These are phyloP conservation scores for Pyrocoelia pectoralis DNA, from an alignment of 2,888 invertebrate species.

Conservation along the genomic window DNA sequence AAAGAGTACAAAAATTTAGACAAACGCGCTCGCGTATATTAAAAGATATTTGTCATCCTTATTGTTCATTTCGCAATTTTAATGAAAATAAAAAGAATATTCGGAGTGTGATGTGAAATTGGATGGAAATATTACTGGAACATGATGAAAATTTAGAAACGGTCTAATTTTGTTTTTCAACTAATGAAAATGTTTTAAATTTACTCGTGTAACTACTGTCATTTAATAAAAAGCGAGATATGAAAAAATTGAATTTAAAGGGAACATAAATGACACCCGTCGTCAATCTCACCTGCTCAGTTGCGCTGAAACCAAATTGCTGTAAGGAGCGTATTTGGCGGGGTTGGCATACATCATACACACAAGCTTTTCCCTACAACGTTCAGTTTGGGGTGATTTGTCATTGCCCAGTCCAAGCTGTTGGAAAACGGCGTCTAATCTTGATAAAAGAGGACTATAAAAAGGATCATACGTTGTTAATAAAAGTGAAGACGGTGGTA, in stretches of 20 bases:
- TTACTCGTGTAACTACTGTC: too few species aligned
- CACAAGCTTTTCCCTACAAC: conserved; percentile 82
- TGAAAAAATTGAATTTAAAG: too few species aligned
- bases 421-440: conserved; percentile 85
- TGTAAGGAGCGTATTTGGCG: conserved; percentile 88
- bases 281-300: conserved; percentile 73
- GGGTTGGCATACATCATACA: conserved; percentile 90
- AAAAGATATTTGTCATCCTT: background rate
- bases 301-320: conserved; percentile 87
- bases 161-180: too few species aligned
- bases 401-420: conserved; percentile 69
- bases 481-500: conserved; percentile 82
- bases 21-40: background rate
- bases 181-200: too few species aligned
- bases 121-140: background rate
- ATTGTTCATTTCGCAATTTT: background rate
- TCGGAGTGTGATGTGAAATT: too few species aligned
- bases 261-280: too few species aligned
- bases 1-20: background rate
- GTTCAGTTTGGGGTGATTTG: conserved; percentile 66
- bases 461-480: conserved; percentile 90
- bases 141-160: too few species aligned
- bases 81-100: background rate
- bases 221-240: too few species aligned
- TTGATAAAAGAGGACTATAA: conserved; percentile 84